Evolutionary conservation across 2,888 invertebrate genomes (phyloP), one percentile per base, ranked within the genome.

Genomic region (Protonemura montana): DNA sequence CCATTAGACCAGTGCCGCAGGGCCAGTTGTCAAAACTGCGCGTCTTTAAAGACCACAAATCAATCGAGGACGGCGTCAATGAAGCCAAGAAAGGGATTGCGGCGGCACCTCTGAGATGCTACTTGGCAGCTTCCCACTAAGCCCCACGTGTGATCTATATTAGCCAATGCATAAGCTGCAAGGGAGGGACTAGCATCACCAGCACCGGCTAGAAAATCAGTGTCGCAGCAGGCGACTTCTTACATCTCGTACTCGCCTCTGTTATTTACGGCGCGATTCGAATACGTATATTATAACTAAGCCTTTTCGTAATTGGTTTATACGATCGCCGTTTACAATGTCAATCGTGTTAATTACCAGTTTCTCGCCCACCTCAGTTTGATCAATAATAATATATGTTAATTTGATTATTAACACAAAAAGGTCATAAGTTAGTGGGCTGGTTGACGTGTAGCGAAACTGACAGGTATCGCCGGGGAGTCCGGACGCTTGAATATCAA

Each of bases 281-380:
- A 59, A 59, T 21, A 21, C 21, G 59, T 35, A 35, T 35, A 35
- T 10, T 59, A 59, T 59, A 59, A 59, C n/a, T 59, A 59, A 59
- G 59, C 59, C 5, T 16, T 59, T 59, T 59, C 59, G 59, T 59
- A 59, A 59, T 59, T 59, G 59, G 59, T 59, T 59, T 59, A 59
- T 59, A 59, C 59, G 59, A 59, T 21, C 59, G 59, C 59, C 7
- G 7, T 59, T 59, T 59, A 59, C 59, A 59, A 59, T 59, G 59
- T 59, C 59, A 59, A 59, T 59, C 59, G 59, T 59, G 59, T 59
- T 59, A 59, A 59, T 59, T 59, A 59, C 59, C 59, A 59, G 59
- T 59, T 59, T 59, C 7, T 59, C 59, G 59, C 59, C 59, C 59
- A 59, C 59, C 16, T 7, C 21, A 3, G 21, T 10, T 59, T 59